Evolutionary conservation across 2,113 vertebrate genomes (phyloP), one percentile per base, ranked within the genome.

Genomic region (Bufo gargarizans): DNA sequence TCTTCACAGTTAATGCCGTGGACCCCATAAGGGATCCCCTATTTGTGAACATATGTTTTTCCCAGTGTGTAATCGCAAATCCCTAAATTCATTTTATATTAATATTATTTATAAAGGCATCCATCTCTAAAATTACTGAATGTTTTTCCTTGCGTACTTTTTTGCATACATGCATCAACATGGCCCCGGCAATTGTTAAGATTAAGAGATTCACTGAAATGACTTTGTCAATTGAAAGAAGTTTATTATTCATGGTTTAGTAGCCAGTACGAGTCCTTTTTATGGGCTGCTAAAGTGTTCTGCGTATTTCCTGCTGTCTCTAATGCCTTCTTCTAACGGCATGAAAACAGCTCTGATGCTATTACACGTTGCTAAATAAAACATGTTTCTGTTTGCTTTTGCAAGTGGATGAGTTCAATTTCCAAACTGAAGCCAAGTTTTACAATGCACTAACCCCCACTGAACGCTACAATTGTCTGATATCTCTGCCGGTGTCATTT

Each of bases 401-500:
- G 82, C 20, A 69, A 84, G 82, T 84, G 63, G 82, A 84, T 55
- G 65, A 84, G 63, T 69, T 22, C 49, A 84, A 84, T 84, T 45
- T 33, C 33, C 43, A 77, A 79, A 65, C 20, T 14, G n/a, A 53
- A 86, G 76, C 76, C 85, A 86, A 86, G 85, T 61, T 86, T 78
- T 87, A 71, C 63, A 80, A 53, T 63, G 16, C 61, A 22, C 47
- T 50, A 56, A 88, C 17, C 69, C 80, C 71, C 87, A 77, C 58
- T 67, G 71, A 77, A 77, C 47, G 47, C 63, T n/a, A 71, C 81
- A 65, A 77, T 88, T 59, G 71, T 50, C 71, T 63, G 58, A 22
- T 88, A 56, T 76, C 69, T 88, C 87, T 82, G 74, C 71, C 76
- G 81, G 71, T 84, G 71, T 76, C 80, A 84, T 59, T 84, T 77